A percentile compares a stretch with the other conserved stretches of the same genome.
Evolutionary conservation across 1,140 invertebrate genomes (phyloP).

Genomic region (Epicauta chinensis): DNA sequence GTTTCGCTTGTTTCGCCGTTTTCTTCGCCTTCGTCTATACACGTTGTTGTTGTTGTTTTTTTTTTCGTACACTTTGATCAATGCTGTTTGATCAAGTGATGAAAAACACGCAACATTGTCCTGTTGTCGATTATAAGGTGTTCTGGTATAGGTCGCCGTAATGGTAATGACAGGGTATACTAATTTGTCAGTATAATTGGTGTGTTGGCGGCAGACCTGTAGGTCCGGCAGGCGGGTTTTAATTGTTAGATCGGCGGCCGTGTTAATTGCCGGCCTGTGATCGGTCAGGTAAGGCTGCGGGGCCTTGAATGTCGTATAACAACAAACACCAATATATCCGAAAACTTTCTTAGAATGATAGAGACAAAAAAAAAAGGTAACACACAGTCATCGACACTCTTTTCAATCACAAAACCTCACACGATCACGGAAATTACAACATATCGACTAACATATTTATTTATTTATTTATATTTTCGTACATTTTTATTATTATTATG

Average conservation of each 20-base stretch:
- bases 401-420: conserved; percentile 8
- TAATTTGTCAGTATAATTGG: conserved; percentile 35
- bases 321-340: background rate
- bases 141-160: conserved; percentile 12
- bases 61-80: too few relatives aligned
- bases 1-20: too few relatives aligned
- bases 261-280: conserved; percentile 26
- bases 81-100: background rate
- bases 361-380: too few relatives aligned
- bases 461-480: too few relatives aligned
- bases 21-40: too few relatives aligned
- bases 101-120: conserved; percentile 8
- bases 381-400: background rate
- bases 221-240: conserved; percentile 30
- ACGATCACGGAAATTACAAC: conserved; percentile 17
- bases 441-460: background rate
- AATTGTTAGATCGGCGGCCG: conserved; percentile 29
- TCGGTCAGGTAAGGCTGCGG: conserved; percentile 7
- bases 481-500: too few relatives aligned
- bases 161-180: conserved; percentile 31
- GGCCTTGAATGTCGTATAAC: too few relatives aligned
- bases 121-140: conserved; percentile 5
- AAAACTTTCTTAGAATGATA: background rate
- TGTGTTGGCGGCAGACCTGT: conserved; percentile 22
- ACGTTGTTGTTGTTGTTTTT: too few relatives aligned